Conservation (phyloP, 2,797 vertebrate genomes). For the Pseudochaenichthys georgianus region DNA sequence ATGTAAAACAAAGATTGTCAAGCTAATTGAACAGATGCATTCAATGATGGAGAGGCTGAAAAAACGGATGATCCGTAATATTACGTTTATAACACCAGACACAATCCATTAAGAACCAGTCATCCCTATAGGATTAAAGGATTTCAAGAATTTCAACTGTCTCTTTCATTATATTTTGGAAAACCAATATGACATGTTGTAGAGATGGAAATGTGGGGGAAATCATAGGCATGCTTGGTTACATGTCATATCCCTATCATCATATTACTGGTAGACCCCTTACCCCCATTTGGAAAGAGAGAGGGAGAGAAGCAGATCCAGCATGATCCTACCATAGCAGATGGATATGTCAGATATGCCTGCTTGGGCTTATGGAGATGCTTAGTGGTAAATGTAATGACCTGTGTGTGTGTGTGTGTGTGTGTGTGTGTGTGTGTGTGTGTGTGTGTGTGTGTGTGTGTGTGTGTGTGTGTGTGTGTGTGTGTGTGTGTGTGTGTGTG, state of each 20-base stretch:
- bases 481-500: too few relatives aligned
- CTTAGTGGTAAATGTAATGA: conserved; percentile 84
- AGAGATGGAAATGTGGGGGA: conserved; percentile 51
- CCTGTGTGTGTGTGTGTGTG: conserved; percentile 59
- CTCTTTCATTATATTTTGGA: conserved; percentile 35
- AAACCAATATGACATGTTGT: conserved; percentile 48
- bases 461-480: too few relatives aligned
- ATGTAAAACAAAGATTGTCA: conserved; percentile 3
- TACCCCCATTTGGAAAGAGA: conserved; percentile 66
- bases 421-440: conserved; percentile 34
- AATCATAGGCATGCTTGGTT: conserved; percentile 66
- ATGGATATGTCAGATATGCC: conserved; percentile 82
- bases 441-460: conserved; percentile 20
- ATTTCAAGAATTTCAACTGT: conserved; percentile 49
- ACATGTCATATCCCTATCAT: conserved; percentile 63
- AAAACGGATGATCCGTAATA: conserved; percentile 13
- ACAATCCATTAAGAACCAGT: conserved; percentile 38
- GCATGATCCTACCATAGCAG: conserved; percentile 72
- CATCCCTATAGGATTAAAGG: conserved; percentile 43
- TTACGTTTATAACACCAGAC: conserved; percentile 19
- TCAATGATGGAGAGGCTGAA: not conserved
- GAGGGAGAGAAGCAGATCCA: conserved; percentile 55
- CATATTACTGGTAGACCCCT: conserved; percentile 61
- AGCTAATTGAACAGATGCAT: not conserved
- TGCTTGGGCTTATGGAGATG: conserved; percentile 74